Base-by-base conservation (phyloP, 2,797 vertebrate species). In the Tauraco hartlaubi region DNA sequence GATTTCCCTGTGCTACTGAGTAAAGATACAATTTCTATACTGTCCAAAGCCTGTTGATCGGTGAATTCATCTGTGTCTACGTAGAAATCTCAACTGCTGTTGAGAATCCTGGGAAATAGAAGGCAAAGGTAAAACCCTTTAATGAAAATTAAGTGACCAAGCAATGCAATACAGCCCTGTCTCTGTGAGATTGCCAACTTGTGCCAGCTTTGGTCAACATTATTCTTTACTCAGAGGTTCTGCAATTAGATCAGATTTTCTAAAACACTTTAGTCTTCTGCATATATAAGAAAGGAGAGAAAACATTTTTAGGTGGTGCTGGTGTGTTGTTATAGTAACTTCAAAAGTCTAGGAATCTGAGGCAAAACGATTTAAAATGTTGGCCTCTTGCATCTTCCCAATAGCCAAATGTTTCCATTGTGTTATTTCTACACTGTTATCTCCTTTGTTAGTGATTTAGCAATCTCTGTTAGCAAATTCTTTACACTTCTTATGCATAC, bases 261-360 rank as follows among this genome's bases (percentile, higher is more conserved):
- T 90, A 84, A 93, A 90, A 71, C 48, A 37, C 69, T 77, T 78
- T 16, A 44, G 35, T 75, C 49, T 66, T 73, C 52, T 59, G 71
- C 41, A 54, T 35, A 35, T 78, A 29, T 69, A 51, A 83, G 44
- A 67, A 92, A 81, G 66, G 15, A 77, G 61, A 79, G 71, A 91
- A 79, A 82, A 69, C 92, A 87, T 95, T 90, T 93, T 95, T 88
- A 84, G 37, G 55, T 73, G 33, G 20, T 86, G 26, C 33, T 83
- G 48, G 20, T 54, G 73, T 84, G 96, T 94, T 90, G 95, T 92
- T 96, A 94, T 94, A 94, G 92, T 90, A 91, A 91, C 91, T 63
- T 35, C 20, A 69, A n/a, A 94, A 85, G 91, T 52, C 63, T 44
- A 63, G 43, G 63, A 68, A 86, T 88, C 73, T 35, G 55, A 91